phyloP scores from a whole-genome alignment of 2,113 vertebrate genomes.

The Helogale parvula region DNA sequence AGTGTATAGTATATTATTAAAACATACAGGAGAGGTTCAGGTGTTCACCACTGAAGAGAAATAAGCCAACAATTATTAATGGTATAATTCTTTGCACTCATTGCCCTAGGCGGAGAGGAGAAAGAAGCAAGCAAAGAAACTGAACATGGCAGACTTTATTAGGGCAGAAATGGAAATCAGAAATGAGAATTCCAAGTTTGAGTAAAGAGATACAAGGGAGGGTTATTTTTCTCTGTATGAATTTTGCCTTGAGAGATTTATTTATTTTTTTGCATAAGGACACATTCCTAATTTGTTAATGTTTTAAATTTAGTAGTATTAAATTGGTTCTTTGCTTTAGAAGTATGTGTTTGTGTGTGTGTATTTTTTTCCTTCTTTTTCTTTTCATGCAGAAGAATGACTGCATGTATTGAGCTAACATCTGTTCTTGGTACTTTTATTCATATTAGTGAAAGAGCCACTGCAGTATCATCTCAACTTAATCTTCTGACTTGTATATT shows the following conservation, averaged over 20 bases:
- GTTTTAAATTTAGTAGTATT: constrained; percentile 32
- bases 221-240: not conserved
- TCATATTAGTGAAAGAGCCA: not conserved
- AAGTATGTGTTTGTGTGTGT: not conserved
- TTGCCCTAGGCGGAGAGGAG: not conserved
- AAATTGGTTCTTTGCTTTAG: not conserved
- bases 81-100: not conserved
- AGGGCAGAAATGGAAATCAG: not conserved
- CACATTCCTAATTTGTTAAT: not conserved
- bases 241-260: not conserved
- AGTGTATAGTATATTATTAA: not conserved
- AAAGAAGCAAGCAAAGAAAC: constrained; percentile 1
- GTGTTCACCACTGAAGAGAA: not conserved
- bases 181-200: constrained; percentile 7
- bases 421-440: constrained; percentile 14
- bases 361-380: not conserved
- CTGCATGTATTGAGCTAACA: not conserved
- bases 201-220: not conserved
- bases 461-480: not conserved
- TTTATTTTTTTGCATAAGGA: not conserved
- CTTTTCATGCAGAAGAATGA: not conserved
- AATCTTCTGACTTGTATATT: not conserved
- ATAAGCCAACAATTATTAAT: not conserved
- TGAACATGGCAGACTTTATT: not conserved
- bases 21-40: not conserved